A percentile compares a stretch with the other conserved stretches of the same genome.
These are phyloP conservation scores for Tipula lateralis DNA, from an alignment of 2,888 invertebrate species.

Conservation along the genomic window DNA sequence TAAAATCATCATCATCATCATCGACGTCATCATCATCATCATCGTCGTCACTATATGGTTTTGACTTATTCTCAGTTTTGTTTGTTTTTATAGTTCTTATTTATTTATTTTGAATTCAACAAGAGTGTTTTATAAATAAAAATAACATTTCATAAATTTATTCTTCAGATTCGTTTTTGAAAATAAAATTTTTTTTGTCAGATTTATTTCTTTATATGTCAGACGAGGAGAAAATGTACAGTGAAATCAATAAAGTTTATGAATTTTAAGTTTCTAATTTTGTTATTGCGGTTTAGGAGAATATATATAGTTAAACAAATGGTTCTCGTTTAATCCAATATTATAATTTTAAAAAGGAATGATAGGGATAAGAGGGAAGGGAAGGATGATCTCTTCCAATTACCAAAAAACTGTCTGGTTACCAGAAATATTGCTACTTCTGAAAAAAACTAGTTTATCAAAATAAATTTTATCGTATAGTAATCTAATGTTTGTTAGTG, in stretches of 20 bases:
- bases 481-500: too few species aligned
- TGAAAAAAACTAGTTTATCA: too few species aligned
- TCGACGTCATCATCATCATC: neutral
- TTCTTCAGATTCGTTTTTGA: neutral
- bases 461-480: too few species aligned
- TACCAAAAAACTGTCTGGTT: too few species aligned
- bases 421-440: too few species aligned
- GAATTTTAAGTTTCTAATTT: neutral
- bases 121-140: constrained; percentile 15
- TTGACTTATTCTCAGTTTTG: neutral
- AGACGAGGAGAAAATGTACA: neutral
- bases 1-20: constrained; percentile 5
- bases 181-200: neutral
- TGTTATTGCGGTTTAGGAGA: neutral
- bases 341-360: too few species aligned
- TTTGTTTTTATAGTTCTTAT: neutral
- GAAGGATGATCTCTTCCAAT: too few species aligned
- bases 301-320: too few species aligned
- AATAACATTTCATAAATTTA: constrained; percentile 19
- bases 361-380: too few species aligned
- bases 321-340: too few species aligned
- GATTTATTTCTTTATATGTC: neutral
- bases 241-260: neutral
- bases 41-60: neutral
- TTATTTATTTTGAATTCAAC: neutral